phyloP scores from a whole-genome alignment of 1,140 invertebrate species.

The Pseudomyrmex concolor region DNA sequence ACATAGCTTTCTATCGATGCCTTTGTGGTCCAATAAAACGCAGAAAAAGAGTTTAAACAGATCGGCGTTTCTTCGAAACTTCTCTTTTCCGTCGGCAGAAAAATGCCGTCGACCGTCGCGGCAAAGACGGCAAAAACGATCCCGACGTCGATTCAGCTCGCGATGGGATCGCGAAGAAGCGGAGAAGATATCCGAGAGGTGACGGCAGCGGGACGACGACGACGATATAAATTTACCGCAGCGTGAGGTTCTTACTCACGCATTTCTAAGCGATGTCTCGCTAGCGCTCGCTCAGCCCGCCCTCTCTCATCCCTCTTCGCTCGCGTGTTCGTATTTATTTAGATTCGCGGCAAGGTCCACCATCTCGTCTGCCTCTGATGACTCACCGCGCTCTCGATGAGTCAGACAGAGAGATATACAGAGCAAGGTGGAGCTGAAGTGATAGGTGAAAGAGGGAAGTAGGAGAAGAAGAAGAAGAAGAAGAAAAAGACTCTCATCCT shows the following conservation, averaged over 20 bases:
- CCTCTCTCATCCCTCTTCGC: constrained; percentile 28
- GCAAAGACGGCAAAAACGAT: neutral
- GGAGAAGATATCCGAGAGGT: neutral
- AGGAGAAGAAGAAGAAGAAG: constrained; percentile 60
- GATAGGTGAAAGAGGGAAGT: constrained; percentile 62
- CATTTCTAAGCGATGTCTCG: constrained; percentile 80
- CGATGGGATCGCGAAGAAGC: constrained; percentile 4
- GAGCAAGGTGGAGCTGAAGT: constrained; percentile 55
- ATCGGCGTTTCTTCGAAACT: constrained; percentile 16
- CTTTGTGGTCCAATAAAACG: neutral
- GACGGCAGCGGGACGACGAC: constrained; percentile 57
- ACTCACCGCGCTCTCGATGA: constrained; percentile 61
- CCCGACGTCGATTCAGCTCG: constrained; percentile 15
- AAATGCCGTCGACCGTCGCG: neutral
- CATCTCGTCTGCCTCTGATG: constrained; percentile 63
- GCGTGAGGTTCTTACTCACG: constrained; percentile 80
- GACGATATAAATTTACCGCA: constrained; percentile 78
- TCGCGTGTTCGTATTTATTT: constrained; percentile 78
- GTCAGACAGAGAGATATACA: constrained; percentile 50
- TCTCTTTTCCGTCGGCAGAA: neutral
- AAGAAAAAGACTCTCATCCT: constrained; percentile 67
- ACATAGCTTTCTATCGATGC: neutral
- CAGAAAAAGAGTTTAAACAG: neutral
- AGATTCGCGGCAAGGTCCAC: constrained; percentile 78
- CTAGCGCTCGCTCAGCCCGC: constrained; percentile 53